Evolutionary conservation across 2,797 vertebrate genomes (phyloP).

Genomic region (Anolis apletophallus): DNA sequence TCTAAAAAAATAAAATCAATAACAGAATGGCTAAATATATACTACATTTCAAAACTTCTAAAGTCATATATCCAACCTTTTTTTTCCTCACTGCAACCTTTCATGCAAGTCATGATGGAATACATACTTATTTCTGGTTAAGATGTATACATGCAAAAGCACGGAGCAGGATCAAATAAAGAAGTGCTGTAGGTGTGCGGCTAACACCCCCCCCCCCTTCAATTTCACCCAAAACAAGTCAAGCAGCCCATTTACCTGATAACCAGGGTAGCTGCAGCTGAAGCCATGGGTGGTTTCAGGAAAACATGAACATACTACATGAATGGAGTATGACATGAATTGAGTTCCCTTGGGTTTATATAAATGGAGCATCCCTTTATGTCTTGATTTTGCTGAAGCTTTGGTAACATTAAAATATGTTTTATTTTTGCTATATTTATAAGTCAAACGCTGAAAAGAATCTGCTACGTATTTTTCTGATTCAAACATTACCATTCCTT

Average conservation of each 20-base stretch:
- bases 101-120: not conserved
- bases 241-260: not conserved
- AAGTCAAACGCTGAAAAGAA: not conserved
- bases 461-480: not conserved
- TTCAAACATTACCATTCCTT: not conserved
- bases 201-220: not conserved
- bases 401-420: not conserved
- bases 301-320: not conserved
- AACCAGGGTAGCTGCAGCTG: not conserved
- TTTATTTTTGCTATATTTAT: no score
- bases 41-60: not conserved
- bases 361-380: not conserved
- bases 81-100: not conserved
- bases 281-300: not conserved
- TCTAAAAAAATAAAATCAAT: no score
- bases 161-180: not conserved
- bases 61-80: not conserved
- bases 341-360: not conserved
- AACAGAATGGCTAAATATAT: no score
- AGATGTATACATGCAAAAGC: not conserved
- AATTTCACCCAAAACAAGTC: not conserved
- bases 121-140: not conserved
- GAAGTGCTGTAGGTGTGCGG: not conserved
- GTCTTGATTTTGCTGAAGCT: not conserved
- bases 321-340: not conserved